These are phyloP conservation scores for Drosophila prolongata DNA, from an alignment of 2,888 invertebrate species.

Conservation along the genomic window DNA sequence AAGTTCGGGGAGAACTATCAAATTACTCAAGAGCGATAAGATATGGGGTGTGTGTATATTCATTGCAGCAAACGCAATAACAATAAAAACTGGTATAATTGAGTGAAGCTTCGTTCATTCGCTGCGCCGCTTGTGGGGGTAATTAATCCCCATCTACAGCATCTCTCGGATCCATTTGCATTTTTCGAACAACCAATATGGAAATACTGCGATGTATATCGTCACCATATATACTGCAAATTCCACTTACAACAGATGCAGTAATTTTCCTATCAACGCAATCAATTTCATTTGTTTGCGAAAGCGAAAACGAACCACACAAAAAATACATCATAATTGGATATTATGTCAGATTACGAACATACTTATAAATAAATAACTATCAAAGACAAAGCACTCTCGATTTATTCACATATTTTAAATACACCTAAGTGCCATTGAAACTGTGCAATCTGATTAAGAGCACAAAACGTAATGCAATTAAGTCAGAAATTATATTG, in stretches of 20 bases:
- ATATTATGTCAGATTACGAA: slow-evolving; percentile 19
- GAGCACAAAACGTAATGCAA: slow-evolving; percentile 15
- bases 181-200: slow-evolving; percentile 45
- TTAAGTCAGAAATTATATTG: slow-evolving; percentile 17
- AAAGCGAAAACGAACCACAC: slow-evolving; percentile 11
- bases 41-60: slow-evolving; percentile 7
- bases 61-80: slow-evolving; percentile 64
- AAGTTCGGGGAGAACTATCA: slow-evolving; percentile 14
- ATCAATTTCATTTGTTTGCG: slow-evolving; percentile 45
- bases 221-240: slow-evolving; percentile 15
- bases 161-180: slow-evolving; percentile 61
- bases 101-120: slow-evolving; percentile 46
- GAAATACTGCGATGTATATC: slow-evolving; percentile 22
- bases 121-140: slow-evolving; percentile 31
- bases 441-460: slow-evolving; percentile 33
- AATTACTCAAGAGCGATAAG: slow-evolving; percentile 35
- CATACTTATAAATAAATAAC: slow-evolving; percentile 10
- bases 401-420: slow-evolving; percentile 20
- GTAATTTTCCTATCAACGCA: slow-evolving; percentile 60
- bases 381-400: slow-evolving; percentile 22
- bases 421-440: slow-evolving; percentile 3
- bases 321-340: slow-evolving; percentile 34
- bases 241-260: slow-evolving; percentile 19
- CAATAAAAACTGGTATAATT: slow-evolving; percentile 68
- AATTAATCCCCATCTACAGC: slow-evolving; percentile 64